These are phyloP conservation scores for Hippocampus guttulatus DNA, from an alignment of 2,113 vertebrate genomes.

Conservation along the genomic window DNA sequence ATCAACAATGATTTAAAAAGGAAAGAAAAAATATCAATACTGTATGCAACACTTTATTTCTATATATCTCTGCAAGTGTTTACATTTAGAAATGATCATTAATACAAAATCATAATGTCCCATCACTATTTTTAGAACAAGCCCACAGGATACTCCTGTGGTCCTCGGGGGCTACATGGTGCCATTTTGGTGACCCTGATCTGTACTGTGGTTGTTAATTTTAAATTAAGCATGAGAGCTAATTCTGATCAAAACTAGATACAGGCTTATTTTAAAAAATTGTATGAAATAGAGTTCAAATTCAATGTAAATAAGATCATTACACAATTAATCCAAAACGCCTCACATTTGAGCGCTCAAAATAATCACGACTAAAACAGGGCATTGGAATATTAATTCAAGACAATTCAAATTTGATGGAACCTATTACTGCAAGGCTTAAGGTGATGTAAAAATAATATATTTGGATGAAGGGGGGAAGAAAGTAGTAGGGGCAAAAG, in stretches of 20 bases:
- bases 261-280: neutral
- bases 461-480: neutral
- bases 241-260: constrained; percentile 11
- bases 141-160: neutral
- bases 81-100: neutral
- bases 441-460: constrained; percentile 14
- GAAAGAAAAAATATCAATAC: neutral
- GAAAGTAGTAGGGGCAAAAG: neutral
- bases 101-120: neutral
- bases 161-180: neutral
- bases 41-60: neutral
- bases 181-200: neutral
- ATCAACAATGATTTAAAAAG: too few relatives aligned
- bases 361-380: constrained; percentile 1
- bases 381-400: constrained; percentile 15
- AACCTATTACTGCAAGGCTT: neutral
- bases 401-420: neutral
- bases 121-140: neutral
- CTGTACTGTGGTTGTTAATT: neutral
- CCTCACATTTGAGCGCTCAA: constrained; percentile 17
- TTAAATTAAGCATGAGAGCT: constrained; percentile 1
- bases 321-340: constrained; percentile 4
- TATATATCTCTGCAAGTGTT: neutral
- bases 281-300: constrained; percentile 16
- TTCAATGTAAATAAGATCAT: neutral